Base-by-base conservation (phyloP, 2,888 invertebrate species). In the Drosophila picticornis region DNA sequence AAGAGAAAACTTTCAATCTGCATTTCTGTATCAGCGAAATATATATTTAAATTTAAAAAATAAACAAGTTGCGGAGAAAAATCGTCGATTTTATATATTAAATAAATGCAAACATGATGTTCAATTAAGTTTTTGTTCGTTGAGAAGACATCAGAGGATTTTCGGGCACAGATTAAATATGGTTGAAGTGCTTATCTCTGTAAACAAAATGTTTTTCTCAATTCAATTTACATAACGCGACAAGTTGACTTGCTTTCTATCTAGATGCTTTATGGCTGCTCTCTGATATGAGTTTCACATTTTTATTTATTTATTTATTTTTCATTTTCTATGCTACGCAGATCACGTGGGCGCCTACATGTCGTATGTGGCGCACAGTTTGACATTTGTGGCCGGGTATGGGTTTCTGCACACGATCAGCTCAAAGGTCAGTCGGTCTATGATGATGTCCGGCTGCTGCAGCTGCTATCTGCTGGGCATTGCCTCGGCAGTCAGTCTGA, bases 261-360 rank as follows among this genome's bases (percentile, higher is more conserved):
- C 48, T 16, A 48, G 4, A 11, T 51, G 4, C 2, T 10, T n/a
- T 51, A n/a, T n/a, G 6, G 6, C 29, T 13, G 11, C 13, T n/a
- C n/a, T 29, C n/a, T n/a, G 6, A 7, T 38, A 11, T 66, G n/a
- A 22, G 25, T 34, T 34, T 13, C 19, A 34, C 31, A 4, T 34
- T 34, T 29, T 5, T 29, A 13, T 40, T n/a, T 40, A 46, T 46
- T 22, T 51, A 50, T n/a, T 27, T 16, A 5, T 4, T 9, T 50
- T 29, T 19, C 32, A 7, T 16, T 22, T 1, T 22, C 16, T 0
- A 43, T 58, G 36, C 13, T 29, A 29, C 13, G 13, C 80, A 92
- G 92, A 92, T 82, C 83, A 86, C 66, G 84, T 90, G 27, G 92
- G 92, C 34, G 90, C 92, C 10, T 92, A 90, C 60, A 83, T 92